Conservation (phyloP, 2,888 invertebrate genomes). For the Lasioglossum figueresi region DNA sequence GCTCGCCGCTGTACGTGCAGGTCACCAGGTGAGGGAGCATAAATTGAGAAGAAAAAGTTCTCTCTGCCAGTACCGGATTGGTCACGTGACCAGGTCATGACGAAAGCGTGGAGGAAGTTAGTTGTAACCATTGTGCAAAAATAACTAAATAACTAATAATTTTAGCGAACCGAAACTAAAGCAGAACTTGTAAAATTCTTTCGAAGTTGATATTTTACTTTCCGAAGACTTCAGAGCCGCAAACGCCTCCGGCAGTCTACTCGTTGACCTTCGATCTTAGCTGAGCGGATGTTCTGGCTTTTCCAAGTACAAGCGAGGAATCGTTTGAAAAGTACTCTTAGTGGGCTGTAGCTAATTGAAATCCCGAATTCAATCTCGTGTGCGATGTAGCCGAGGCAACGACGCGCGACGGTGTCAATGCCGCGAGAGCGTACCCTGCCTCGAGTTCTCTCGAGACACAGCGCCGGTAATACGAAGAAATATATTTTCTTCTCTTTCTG, state of each 20-base stretch:
- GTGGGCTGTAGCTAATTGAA: conserved; percentile 49
- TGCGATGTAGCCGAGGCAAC: conserved; percentile 25
- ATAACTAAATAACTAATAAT: too few species aligned
- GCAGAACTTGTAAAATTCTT: too few species aligned
- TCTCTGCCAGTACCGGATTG: too few species aligned
- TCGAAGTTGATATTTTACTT: neutral
- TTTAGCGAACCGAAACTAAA: too few species aligned
- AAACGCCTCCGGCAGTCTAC: neutral
- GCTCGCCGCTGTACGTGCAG: too few species aligned
- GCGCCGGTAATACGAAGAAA: conserved; percentile 19
- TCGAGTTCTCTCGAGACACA: conserved; percentile 38
- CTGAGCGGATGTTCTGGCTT: conserved; percentile 8
- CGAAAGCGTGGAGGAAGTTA: too few species aligned
- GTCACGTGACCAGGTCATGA: too few species aligned
- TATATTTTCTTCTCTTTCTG: conserved; percentile 19
- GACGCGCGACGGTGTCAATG: conserved; percentile 69
- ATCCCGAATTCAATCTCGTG: conserved; percentile 43
- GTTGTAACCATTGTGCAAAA: too few species aligned
- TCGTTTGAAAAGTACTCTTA: conserved; percentile 6
- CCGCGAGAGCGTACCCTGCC: conserved; percentile 47
- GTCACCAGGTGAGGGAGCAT: too few species aligned
- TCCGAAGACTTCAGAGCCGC: neutral
- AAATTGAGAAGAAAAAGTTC: too few species aligned
- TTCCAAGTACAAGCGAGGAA: conserved; percentile 29
- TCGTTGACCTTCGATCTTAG: conserved; percentile 3